Base-by-base conservation (phyloP, 2,888 invertebrate species). In the Tridacna crocea region DNA sequence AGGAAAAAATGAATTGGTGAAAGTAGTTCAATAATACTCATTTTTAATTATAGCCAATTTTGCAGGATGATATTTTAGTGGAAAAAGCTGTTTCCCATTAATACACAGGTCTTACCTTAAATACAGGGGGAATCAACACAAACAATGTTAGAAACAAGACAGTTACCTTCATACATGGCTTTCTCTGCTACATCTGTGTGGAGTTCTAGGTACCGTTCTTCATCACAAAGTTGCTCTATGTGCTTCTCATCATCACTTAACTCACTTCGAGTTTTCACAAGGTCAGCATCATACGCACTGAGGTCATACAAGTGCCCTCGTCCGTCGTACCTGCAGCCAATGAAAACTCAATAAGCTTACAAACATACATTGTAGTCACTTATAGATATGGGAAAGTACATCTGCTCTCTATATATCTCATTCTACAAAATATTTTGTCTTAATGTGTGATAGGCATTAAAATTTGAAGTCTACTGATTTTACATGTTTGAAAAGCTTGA, bases 171-270 rank as follows among this genome's bases (percentile, higher is more conserved):
- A 94, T 98, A 98, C 95, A 98, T 96, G 87, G 97, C 96, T 92
- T 98, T 97, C 93, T 98, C 98, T 93, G 97, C 97, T 92, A 98
- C 97, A 94, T 98, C 97, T 80, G 92, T 92, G 92, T 97, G 96
- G 72, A 99, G 96, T 26, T 98, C 98, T 83, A 97, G 95, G 95
- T 98, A 99, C 70, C 99, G 96, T 95, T 99, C 99, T 94, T 98
- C 97, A 94, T 99, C 99, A 95, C 99, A 99, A 77, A 98, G 95
- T 92, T 97, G 97, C 95, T 99, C 99, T 88, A 98, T 96, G 83
- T 97, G 96, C 88, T 96, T 95, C 94, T 98, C 97, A 70, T 96
- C 96, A 89, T 96, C 96, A 68, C 96, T 96, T 76, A 97, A 95
- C 70, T 96, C 95, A 93, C 95, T 95, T 47, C 88, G 89, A 90